Base-by-base conservation (phyloP, 2,888 invertebrate genomes). In the Pocota personata region DNA sequence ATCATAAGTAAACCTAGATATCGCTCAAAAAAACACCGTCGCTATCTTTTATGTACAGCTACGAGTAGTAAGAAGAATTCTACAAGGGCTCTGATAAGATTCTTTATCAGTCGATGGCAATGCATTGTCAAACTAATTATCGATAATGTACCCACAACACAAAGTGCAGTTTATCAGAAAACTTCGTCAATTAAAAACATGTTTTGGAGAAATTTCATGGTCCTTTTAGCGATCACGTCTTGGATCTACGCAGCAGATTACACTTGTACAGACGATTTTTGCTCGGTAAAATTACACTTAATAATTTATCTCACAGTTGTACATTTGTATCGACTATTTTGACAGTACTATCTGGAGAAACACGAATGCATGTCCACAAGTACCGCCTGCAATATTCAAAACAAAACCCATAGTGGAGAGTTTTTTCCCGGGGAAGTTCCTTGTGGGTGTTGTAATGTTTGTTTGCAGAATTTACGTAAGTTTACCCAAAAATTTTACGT, bases 381-480 rank as follows among this genome's bases (percentile, higher is more conserved):
- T 0, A 89, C 88, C 0, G 92, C 93, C 27, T 95, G 95, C 88
- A 66, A 89, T 12, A 92, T 93, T 86, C 94, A 94, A 91, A 95
- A 95, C 88, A 92, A 92, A 0, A 95, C 95, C 0, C 93, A 94
- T 88, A 92, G 92, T 37, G 95, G 95, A 0, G 77, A 94, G 35
- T 91, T 90, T 88, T 89, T 95, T 83, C 93, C 93, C 0, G 94
- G 94, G 0, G 94, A 94, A 0, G 94, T 94, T 0, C 89, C 93
- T 0, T 95, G 95, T 90, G 95, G 95, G 89, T 95, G 95, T 89
- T 95, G 95, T 87, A 91, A 94, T 0, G 94, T 93, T 90, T 95
- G 95, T 87, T 89, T 95, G 50, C 93, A 93, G 2, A 93, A 94
- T 87, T 92, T 94, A 87, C 91, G 95, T 95, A 92, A 90, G 89